Conservation (phyloP, 2,797 vertebrate species). For the Acanthurus leucopareius region DNA sequence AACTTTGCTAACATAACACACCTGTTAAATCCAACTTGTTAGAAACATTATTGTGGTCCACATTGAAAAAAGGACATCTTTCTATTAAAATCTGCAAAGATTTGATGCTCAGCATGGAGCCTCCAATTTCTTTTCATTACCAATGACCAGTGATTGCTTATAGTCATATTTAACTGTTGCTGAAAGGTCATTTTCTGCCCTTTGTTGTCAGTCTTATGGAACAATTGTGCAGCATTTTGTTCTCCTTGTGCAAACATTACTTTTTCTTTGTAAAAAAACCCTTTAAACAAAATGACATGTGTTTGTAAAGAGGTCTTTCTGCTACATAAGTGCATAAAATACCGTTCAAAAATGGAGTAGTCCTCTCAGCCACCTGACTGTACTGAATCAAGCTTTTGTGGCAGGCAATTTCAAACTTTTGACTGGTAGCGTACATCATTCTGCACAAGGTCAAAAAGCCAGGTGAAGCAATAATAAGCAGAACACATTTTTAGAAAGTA, state of each 20-base stretch:
- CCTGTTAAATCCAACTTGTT: neutral
- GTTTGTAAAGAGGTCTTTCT: neutral
- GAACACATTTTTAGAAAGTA: neutral
- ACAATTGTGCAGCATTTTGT: neutral
- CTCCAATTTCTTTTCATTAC: neutral
- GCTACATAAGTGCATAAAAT: neutral
- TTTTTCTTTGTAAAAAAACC: neutral
- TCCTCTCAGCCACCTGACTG: neutral
- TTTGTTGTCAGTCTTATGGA: neutral
- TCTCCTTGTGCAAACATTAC: neutral
- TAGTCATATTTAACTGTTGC: neutral
- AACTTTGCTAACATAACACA: neutral
- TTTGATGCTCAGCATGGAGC: neutral
- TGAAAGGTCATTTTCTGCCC: neutral
- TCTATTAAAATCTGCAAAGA: neutral
- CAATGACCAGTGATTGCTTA: too few species aligned
- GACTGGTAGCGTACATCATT: neutral
- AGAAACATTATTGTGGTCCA: neutral
- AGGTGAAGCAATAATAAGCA: neutral
- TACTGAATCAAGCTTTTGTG: neutral
- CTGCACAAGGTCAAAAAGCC: neutral
- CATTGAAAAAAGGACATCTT: neutral
- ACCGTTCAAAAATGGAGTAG: neutral
- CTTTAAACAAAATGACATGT: neutral
- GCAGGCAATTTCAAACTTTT: neutral